Conservation (phyloP, 1,140 invertebrate species). For the Augochlora pura region DNA sequence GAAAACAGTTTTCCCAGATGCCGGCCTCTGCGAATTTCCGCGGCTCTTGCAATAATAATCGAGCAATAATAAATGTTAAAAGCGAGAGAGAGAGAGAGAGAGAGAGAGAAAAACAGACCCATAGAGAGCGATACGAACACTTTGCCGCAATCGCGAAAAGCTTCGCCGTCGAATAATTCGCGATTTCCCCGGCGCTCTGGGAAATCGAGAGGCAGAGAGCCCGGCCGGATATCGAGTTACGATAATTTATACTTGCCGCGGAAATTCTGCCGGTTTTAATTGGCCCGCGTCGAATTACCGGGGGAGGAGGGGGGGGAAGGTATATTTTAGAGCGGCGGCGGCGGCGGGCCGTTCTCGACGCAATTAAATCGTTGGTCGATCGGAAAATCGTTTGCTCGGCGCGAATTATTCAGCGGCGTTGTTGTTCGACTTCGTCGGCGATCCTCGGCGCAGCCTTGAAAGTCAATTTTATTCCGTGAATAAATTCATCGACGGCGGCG, state of each 20-base stretch:
- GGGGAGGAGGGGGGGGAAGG: too few species aligned
- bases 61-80: neutral
- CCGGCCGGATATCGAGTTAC: neutral
- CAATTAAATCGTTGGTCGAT: neutral
- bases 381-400: neutral
- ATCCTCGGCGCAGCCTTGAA: too few species aligned
- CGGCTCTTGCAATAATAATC: neutral
- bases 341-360: neutral
- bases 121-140: neutral
- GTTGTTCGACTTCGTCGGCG: neutral
- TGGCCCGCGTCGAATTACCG: slow-evolving; percentile 3
- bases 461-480: too few species aligned
- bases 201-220: too few species aligned
- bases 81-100: too few species aligned
- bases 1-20: too few species aligned
- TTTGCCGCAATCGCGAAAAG: slow-evolving; percentile 7
- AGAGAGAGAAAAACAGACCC: too few species aligned
- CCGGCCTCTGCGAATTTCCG: too few species aligned
- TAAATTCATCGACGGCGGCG: too few species aligned
- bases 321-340: neutral
- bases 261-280: slow-evolving; percentile 25
- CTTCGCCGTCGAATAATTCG: neutral
- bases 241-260: neutral
- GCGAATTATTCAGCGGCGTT: neutral
- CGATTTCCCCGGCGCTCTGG: neutral